Conservation (phyloP, 1,140 invertebrate genomes). For the Megathymus violae region DNA sequence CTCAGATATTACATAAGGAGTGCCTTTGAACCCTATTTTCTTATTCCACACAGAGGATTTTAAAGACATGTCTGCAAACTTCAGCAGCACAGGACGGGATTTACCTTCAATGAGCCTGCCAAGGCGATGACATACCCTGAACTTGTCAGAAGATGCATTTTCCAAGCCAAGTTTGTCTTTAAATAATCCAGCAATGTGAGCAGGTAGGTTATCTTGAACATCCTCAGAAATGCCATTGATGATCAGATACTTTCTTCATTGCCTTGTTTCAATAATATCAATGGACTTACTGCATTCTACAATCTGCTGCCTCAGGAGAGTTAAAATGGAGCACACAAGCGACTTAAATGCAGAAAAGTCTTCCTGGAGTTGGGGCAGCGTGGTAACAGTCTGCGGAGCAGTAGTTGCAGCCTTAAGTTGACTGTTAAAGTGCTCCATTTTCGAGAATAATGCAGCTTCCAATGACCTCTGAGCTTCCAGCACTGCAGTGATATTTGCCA, state of each 20-base stretch:
- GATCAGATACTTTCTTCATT: conserved; percentile 5
- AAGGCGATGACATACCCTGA: background rate
- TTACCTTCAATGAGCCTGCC: background rate
- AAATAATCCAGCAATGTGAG: background rate
- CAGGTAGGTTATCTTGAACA: background rate
- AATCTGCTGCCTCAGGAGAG: background rate
- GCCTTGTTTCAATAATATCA: conserved; percentile 2
- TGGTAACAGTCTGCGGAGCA: too few relatives aligned
- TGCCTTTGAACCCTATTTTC: background rate
- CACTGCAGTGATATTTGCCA: too few relatives aligned
- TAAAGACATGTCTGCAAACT: background rate
- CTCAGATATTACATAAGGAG: background rate
- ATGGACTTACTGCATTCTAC: background rate
- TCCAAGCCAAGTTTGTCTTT: background rate
- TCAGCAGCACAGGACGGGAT: background rate
- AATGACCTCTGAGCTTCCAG: too few relatives aligned
- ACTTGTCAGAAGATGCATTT: background rate
- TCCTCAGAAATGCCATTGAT: background rate
- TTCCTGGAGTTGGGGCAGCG: too few relatives aligned
- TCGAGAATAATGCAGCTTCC: too few relatives aligned
- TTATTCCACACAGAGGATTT: conserved; percentile 3
- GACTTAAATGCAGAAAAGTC: too few relatives aligned
- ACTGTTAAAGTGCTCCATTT: too few relatives aligned
- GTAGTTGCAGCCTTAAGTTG: too few relatives aligned
- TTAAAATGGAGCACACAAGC: conserved; percentile 1